Evolutionary conservation across 2,113 vertebrate species (phyloP).

Genomic region (Tragelaphus imberbis): DNA sequence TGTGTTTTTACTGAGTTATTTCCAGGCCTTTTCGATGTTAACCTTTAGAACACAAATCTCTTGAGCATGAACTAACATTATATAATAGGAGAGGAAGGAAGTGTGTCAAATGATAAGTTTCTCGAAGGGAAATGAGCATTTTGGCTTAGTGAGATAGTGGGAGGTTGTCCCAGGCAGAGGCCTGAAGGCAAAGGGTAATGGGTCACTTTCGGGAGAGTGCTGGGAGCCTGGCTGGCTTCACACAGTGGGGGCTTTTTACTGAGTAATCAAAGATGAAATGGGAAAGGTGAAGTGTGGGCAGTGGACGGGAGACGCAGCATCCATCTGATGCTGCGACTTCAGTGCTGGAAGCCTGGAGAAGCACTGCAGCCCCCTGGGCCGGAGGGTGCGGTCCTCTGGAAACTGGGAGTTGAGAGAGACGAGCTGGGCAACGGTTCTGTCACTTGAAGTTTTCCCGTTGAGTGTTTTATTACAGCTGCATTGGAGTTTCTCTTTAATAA

Average conservation of each 20-base stretch:
- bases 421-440: neutral
- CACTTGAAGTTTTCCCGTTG: neutral
- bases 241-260: neutral
- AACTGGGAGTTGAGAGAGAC: neutral
- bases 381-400: neutral
- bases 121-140: slow-evolving; percentile 21
- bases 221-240: neutral
- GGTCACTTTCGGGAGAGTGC: neutral
- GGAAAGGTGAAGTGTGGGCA: neutral
- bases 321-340: neutral
- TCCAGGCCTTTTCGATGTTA: neutral
- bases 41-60: neutral
- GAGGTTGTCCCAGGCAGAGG: neutral
- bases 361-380: neutral
- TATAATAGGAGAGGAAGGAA: slow-evolving; percentile 14
- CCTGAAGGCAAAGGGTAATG: neutral
- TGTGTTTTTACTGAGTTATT: neutral
- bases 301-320: neutral
- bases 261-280: neutral
- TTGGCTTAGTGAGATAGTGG: neutral
- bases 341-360: neutral
- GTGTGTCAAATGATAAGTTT: neutral
- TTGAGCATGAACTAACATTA: neutral
- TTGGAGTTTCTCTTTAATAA: neutral
- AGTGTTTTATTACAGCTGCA: neutral